These are phyloP conservation scores for Steinernema hermaphroditum DNA, from an alignment of 2,888 invertebrate species.

Conservation along the genomic window DNA sequence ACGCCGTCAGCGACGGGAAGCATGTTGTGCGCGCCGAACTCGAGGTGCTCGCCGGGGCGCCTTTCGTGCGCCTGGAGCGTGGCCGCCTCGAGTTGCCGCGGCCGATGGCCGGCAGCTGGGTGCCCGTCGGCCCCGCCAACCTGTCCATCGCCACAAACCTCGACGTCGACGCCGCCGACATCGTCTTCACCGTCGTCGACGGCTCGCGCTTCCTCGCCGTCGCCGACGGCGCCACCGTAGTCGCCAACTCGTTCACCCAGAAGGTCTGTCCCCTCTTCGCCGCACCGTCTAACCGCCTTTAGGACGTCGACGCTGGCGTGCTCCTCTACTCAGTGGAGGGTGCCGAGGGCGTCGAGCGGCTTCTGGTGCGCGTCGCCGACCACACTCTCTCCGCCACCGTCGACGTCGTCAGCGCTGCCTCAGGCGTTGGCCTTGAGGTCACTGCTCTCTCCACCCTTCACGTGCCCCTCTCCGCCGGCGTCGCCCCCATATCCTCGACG, in stretches of 20 bases:
- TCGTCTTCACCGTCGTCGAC: constrained; percentile 43
- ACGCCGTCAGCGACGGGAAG: constrained; percentile 57
- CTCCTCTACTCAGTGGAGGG: constrained; percentile 40
- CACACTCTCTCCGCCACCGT: not conserved
- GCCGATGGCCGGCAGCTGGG: constrained; percentile 2
- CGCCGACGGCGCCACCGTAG: constrained; percentile 23
- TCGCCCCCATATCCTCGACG: constrained; percentile 4
- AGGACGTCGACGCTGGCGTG: constrained; percentile 38
- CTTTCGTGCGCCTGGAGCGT: constrained; percentile 49
- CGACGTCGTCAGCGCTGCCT: not conserved
- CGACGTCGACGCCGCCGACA: constrained; percentile 47
- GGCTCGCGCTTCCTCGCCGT: constrained; percentile 37
- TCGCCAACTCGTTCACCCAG: constrained; percentile 44
- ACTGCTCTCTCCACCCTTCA: not conserved
- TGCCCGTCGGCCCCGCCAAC: constrained; percentile 39
- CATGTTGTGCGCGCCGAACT: constrained; percentile 47
- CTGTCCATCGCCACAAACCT: constrained; percentile 52
- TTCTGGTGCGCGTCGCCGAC: constrained; percentile 23
- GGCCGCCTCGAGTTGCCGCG: constrained; percentile 38
- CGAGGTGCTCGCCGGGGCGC: constrained; percentile 44
- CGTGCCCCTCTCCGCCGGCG: constrained; percentile 4
- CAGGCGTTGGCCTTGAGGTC: not conserved
- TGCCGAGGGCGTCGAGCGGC: constrained; percentile 30
- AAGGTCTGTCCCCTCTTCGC: constrained; percentile 28
- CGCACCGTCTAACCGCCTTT: not conserved